Evolutionary conservation across 2,113 vertebrate genomes (phyloP), one percentile per base, ranked within the genome.

Genomic region (Gallinago media): DNA sequence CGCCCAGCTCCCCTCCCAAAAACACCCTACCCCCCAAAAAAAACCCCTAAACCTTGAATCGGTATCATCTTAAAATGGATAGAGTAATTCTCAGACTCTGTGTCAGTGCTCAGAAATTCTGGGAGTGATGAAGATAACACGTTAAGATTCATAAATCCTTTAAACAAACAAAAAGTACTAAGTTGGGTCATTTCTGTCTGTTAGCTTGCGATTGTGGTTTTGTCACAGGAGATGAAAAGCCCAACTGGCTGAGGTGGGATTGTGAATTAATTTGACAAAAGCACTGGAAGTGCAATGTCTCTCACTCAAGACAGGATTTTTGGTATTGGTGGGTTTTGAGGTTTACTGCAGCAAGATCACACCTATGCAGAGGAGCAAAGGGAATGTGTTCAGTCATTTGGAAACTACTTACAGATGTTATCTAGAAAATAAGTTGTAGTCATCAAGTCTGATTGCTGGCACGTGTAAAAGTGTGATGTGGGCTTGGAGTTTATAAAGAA

Each of bases 1-100:
- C 6, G 7, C 7, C 4, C 3, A 36, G 21, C 29, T 12, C 3
- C 12, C 22, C 7, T 3, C 6, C 3, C 1, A 1, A 12, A 50
- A 50, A 73, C 22, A 54, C 15, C 11, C 20, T 4, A 15, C 27
- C 14, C 26, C 25, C 58, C 6, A 7, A 82, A 7, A 29, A 49
- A 16, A 38, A n/a, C n/a, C 11, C 12, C 12, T 54, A 22, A 94
- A 23, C 32, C 4, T 19, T 47, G 15, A 80, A 55, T 4, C 1
- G 21, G 1, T 76, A 3, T 42, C 4, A 3, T 58, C 29, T 71
- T 73, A 23, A 79, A 85, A 46, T n/a, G 36, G 18, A 25, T 49
- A 12, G 46, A 47, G 0, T 82, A 31, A 49, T 87, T 61, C 27
- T 74, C 23, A 56, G 22, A 18, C 11, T 44, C 4, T 21, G 9